Evolutionary conservation across 1,140 invertebrate species (phyloP).

Genomic region (Stegodyphus dumicola): DNA sequence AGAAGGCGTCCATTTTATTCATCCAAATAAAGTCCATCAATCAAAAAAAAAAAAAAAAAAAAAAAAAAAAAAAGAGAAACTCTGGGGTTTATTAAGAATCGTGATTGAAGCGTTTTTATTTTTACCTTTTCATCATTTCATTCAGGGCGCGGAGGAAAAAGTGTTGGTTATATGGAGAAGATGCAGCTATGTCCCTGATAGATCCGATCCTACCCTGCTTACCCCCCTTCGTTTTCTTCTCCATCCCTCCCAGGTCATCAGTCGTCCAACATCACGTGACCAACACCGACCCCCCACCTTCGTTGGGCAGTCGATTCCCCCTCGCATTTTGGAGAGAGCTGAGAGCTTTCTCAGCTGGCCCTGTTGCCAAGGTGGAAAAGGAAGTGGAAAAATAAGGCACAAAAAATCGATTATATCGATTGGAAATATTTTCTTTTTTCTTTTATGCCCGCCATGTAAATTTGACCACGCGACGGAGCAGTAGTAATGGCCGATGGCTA

Average conservation of each 20-base stretch:
- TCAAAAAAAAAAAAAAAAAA: constrained; percentile 51
- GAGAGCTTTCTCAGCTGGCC: constrained; percentile 58
- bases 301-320: constrained; percentile 12
- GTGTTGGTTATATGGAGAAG: constrained; percentile 49
- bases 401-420: constrained; percentile 59
- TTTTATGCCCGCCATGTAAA: constrained; percentile 60
- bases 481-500: constrained; percentile 59
- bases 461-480: constrained; percentile 57
- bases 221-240: constrained; percentile 10
- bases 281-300: constrained; percentile 19
- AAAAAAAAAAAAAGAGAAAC: constrained; percentile 37
- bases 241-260: constrained; percentile 41
- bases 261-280: constrained; percentile 46
- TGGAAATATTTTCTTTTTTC: constrained; percentile 55
- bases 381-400: constrained; percentile 37
- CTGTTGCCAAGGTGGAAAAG: constrained; percentile 59
- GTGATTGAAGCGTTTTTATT: constrained; percentile 45
- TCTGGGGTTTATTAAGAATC: constrained; percentile 42
- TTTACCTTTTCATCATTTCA: constrained; percentile 42
- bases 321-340: constrained; percentile 30
- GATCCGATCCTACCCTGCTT: constrained; percentile 27
- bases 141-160: constrained; percentile 14
- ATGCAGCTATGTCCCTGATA: constrained; percentile 45
- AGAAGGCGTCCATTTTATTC: constrained; percentile 41
- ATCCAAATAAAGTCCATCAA: constrained; percentile 52